Base-by-base conservation (phyloP, 2,888 invertebrate genomes). In the Caradrina kadenii region DNA sequence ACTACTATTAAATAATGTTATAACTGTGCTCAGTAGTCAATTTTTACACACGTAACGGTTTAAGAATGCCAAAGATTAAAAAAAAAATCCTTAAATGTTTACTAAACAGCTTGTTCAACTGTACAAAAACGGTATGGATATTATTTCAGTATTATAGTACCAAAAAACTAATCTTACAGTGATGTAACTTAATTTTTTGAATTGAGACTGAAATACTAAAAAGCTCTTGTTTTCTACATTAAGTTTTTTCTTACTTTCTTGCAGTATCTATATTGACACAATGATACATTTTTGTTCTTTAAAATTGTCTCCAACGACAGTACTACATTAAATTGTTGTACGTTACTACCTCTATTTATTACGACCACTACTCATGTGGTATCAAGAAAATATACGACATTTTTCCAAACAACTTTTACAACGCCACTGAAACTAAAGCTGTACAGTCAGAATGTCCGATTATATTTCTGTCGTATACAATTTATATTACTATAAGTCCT, bases 331-430 rank as follows among this genome's bases (percentile, higher is more conserved):
- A 63, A 61, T 56, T 63, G 56, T 63, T 63, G 15, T 56, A 61
- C 56, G 50, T 73, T 61, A 54, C 49, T 19, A 60, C 39, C 22
- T 15, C n/a, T 61, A 79, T 76, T 66, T 73, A 73, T 76, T 60
- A 63, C 55, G 13, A 53, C 56, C n/a, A 63, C 56, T 45, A 21
- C 22, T 69, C 45, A 73, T 56, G 45, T 55, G 53, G 22, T 63
- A 63, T 63, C 66, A 73, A 67, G 60, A 74, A 58, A 79, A 65
- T 73, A 45, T 53, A 68, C 52, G 61, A 49, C 31, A 65, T 75
- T 59, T 80, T 69, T 52, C 69, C 60, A 69, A 79, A 76, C 42
- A 49, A 56, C 21, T 62, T 73, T 11, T 26, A 54, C 19, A 39
- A 59, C 45, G n/a, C 19, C 1, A 19, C 13, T n/a, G n/a, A 48